Base-by-base conservation (phyloP, 1,140 invertebrate species). In the Formica selysi region DNA sequence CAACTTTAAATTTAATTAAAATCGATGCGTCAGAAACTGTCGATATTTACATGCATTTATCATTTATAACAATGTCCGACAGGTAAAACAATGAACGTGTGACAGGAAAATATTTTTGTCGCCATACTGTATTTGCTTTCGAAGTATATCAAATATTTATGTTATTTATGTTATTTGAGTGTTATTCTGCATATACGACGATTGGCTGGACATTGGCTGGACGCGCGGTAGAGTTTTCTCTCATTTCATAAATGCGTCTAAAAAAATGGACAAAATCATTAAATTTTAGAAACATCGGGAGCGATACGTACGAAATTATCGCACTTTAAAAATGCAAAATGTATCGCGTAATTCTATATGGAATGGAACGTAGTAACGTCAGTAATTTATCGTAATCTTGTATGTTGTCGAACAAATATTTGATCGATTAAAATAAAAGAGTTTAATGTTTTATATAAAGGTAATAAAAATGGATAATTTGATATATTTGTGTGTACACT, bases 41-140 rank as follows among this genome's bases (percentile, higher is more conserved):
- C 89, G 84, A 90, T 90, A 81, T 68, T 88, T 59, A 68, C 62
- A 41, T 61, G 65, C 57, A 67, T 90, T 90, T 80, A 85, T 48
- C 76, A 57, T 70, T 62, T 48, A 79, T 64, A 67, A 51, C n/a
- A 89, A 86, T 68, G 51, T 26, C 54, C 38, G 57, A 80, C 7
- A n/a, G 32, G n/a, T 38, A 44, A 29, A 76, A 79, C 70, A 38
- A 29, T 76, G 62, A 36, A 70, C 48, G 48, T 80, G 36, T 78
- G 36, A 22, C 26, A 22, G 44, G 32, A 80, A 80, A 80, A 71
- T 71, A 80, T 80, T 80, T 57, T 80, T 26, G 32, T 19, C 26
- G 29, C 59, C 38, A 64, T 64, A 64, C 22, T 29, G 4, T 76
- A 44, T 41, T 29, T 62, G 22, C 26, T 62, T 76, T 44, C 36